Evolutionary conservation across 1,140 invertebrate genomes (phyloP).

Genomic region (Thaumetopoea pityocampa): DNA sequence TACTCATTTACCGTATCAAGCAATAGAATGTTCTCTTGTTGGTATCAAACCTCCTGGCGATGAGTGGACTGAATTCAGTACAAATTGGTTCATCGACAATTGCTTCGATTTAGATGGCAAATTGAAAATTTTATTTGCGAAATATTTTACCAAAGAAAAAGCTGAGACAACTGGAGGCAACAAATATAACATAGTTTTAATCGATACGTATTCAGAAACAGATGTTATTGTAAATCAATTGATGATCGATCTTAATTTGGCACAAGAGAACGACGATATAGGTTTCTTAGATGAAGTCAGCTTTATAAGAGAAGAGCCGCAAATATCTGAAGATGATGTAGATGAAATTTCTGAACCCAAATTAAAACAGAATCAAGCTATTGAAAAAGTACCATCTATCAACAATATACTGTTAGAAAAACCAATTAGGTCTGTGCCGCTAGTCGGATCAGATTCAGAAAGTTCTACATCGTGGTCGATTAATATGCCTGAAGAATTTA

Average conservation of each 20-base stretch:
- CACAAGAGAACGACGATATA: slow-evolving; percentile 38
- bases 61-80: slow-evolving; percentile 53
- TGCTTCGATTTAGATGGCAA: slow-evolving; percentile 35
- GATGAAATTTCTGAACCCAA: too few species aligned
- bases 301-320: neutral
- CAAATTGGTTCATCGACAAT: slow-evolving; percentile 52
- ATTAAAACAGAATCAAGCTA: too few species aligned
- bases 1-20: slow-evolving; percentile 60
- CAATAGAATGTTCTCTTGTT: slow-evolving; percentile 66
- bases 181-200: slow-evolving; percentile 57
- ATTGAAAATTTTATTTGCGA: slow-evolving; percentile 50
- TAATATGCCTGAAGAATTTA: neutral
- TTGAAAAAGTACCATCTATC: slow-evolving; percentile 2
- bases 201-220: slow-evolving; percentile 46
- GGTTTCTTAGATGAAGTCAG: slow-evolving; percentile 32
- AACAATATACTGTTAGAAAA: neutral
- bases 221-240: slow-evolving; percentile 51
- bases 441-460: slow-evolving; percentile 36
- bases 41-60: slow-evolving; percentile 46
- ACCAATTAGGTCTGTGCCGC: slow-evolving; percentile 28
- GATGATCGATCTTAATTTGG: slow-evolving; percentile 54
- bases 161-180: slow-evolving; percentile 50
- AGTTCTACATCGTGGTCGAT: too few species aligned
- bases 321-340: slow-evolving; percentile 17
- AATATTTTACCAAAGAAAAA: slow-evolving; percentile 53